Conservation (phyloP, 2,797 vertebrate genomes). For the Sphenodon punctatus region DNA sequence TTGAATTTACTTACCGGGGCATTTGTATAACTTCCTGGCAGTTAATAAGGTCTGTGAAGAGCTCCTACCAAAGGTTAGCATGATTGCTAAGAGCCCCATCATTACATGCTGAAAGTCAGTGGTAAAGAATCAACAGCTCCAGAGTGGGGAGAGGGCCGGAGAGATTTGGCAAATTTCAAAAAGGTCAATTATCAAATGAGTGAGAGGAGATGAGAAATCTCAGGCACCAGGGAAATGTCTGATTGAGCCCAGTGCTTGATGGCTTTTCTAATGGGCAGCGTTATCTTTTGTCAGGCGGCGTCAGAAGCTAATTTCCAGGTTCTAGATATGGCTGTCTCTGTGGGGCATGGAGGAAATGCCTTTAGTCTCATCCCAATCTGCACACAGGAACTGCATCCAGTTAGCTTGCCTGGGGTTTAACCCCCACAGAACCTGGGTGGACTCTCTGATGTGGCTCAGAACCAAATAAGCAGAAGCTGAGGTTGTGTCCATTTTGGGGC, state of each 20-base stretch:
- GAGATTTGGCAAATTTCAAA: not conserved
- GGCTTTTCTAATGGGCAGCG: not conserved
- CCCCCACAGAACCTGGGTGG: no score
- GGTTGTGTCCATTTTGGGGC: no score
- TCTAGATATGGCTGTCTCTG: rapidly evolving
- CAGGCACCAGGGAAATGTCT: not conserved
- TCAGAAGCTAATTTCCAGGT: not conserved
- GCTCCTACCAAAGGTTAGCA: not conserved
- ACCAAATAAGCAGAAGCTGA: no score
- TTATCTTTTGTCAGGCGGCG: not conserved
- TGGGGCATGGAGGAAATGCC: rapidly evolving
- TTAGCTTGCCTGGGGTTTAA: no score
- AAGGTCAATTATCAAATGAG: conserved; percentile 41
- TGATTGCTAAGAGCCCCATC: not conserved
- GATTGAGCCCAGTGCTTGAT: not conserved
- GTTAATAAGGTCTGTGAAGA: not conserved
- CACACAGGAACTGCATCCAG: not conserved
- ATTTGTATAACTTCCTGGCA: not conserved
- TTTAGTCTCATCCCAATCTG: not conserved
- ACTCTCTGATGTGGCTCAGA: no score
- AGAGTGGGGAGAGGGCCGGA: not conserved
- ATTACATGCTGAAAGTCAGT: not conserved
- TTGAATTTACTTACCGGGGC: not conserved
- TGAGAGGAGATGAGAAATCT: conserved; percentile 29
- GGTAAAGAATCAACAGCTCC: not conserved